Percentiles rank a stretch among this genome's conserved stretches.
These are phyloP conservation scores for Brachyrhaphis roseni DNA, from an alignment of 2,797 vertebrate genomes.

Conservation along the genomic window DNA sequence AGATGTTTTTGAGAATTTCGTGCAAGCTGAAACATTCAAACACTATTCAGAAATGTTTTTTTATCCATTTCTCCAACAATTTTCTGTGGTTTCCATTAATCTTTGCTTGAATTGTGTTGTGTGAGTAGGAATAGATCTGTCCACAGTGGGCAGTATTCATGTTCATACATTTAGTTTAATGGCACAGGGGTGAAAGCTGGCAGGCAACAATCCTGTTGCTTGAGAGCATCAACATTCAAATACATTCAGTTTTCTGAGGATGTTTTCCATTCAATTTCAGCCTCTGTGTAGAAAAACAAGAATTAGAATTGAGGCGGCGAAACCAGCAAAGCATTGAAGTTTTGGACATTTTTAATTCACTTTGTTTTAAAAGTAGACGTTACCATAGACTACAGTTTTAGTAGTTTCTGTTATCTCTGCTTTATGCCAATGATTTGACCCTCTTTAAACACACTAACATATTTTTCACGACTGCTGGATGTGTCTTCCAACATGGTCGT, in stretches of 20 bases:
- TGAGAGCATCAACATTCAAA: conserved; percentile 14
- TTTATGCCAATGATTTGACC: neutral
- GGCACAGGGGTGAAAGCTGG: conserved; percentile 26
- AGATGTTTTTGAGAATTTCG: neutral
- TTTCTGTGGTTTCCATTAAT: neutral
- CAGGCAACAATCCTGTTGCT: conserved; percentile 30
- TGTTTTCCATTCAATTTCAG: conserved; percentile 10
- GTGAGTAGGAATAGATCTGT: neutral
- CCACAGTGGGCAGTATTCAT: conserved; percentile 20
- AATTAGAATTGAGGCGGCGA: neutral
- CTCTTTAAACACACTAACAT: neutral
- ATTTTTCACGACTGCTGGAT: neutral
- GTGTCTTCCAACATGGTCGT: neutral
- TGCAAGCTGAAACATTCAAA: neutral
- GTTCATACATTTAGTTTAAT: conserved; percentile 23
- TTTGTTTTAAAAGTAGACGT: neutral
- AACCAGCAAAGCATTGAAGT: neutral
- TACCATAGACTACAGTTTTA: neutral
- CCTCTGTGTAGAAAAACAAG: neutral
- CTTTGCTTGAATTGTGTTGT: neutral
- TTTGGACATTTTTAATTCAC: neutral
- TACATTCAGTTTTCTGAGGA: conserved; percentile 2
- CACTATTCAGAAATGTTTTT: conserved; percentile 2
- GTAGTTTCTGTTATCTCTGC: neutral
- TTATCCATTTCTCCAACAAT: neutral